Evolutionary conservation across 2,797 vertebrate species (phyloP).

Genomic region (Mormyrops attenuatus): DNA sequence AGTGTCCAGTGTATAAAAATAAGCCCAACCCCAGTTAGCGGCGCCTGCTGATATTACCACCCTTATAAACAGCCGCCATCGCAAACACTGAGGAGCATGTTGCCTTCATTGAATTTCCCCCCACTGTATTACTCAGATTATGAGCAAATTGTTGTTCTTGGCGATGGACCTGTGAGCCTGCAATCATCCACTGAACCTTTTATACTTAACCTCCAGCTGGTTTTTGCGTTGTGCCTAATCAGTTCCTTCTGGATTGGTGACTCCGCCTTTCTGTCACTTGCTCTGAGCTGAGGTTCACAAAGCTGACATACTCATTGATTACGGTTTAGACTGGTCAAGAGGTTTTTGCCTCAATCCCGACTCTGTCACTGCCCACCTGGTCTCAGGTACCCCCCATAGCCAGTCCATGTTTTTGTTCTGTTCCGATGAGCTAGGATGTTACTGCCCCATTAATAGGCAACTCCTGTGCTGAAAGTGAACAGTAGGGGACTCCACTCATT

Average conservation of each 20-base stretch:
- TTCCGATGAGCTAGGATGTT: background rate
- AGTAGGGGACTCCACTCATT: background rate
- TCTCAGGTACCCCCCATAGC: background rate
- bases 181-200: background rate
- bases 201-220: background rate
- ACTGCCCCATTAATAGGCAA: background rate
- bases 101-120: background rate
- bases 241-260: background rate
- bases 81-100: background rate
- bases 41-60: background rate
- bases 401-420: background rate
- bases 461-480: background rate
- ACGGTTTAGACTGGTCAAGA: background rate
- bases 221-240: background rate
- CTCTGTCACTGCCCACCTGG: background rate
- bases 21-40: background rate
- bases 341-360: background rate
- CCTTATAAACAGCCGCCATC: background rate
- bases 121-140: background rate
- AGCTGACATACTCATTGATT: background rate
- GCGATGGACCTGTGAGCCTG: background rate
- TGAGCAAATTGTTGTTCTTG: background rate
- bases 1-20: background rate
- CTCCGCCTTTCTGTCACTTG: background rate
- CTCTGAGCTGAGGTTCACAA: background rate